Percentiles rank a stretch among this genome's conserved stretches.
Conservation (phyloP, 2,113 vertebrate species). For the Pedetes capensis region DNA sequence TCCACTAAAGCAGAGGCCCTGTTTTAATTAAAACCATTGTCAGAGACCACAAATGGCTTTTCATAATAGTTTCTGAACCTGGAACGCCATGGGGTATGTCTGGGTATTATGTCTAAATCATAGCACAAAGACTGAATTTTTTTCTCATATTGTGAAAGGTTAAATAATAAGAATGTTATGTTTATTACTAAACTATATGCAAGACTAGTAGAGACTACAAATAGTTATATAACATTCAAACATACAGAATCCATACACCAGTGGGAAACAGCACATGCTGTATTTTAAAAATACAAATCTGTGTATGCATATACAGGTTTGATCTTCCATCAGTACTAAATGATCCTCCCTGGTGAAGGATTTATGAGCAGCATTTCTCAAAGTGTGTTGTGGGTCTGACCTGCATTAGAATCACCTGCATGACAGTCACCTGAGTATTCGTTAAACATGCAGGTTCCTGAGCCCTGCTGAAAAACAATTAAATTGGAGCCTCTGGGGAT, state of each 20-base stretch:
- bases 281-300: neutral
- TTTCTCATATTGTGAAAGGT: neutral
- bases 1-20: neutral
- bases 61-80: conserved; percentile 53
- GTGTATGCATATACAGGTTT: neutral
- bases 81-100: neutral
- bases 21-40: conserved; percentile 67
- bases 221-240: neutral
- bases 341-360: neutral
- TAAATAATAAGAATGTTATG: conserved; percentile 1
- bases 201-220: neutral
- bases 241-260: neutral
- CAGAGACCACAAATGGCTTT: conserved; percentile 31
- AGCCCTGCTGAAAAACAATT: neutral
- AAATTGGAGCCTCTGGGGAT: neutral
- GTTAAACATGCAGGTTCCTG: conserved; percentile 51
- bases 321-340: conserved; percentile 24
- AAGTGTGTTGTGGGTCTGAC: conserved; percentile 21
- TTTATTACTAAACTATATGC: neutral
- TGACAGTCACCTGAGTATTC: neutral
- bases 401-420: conserved; percentile 8
- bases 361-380: conserved; percentile 33
- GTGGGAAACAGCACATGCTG: neutral
- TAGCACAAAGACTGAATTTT: neutral
- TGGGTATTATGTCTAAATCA: conserved; percentile 28